Base-by-base conservation (phyloP, 2,113 vertebrate genomes). In the Dunckerocampus dactyliophorus region DNA sequence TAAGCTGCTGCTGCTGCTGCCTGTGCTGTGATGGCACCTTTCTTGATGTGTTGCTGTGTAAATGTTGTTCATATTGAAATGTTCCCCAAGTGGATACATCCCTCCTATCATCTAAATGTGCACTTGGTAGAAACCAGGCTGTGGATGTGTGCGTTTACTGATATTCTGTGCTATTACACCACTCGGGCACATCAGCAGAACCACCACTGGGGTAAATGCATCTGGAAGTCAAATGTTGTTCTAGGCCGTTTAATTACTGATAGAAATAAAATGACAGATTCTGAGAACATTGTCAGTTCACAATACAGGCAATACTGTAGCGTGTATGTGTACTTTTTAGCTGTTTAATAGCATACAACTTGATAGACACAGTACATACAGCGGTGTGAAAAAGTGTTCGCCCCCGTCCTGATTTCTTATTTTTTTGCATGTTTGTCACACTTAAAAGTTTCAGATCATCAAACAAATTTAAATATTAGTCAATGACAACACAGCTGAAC, bases 11-110 rank as follows among this genome's bases (percentile, higher is more conserved):
- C 15, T 24, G 14, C 13, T 11, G 42, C 15, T 22, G 54, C 50
- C 17, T 57, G 21, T 21, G 45, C 52, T 51, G 42, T 24, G 31
- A 22, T 58, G 11, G 1, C 39, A 60, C 42, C 54, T 54, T 37
- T 74, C 46, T 49, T 63, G 24, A 63, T 70, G 68, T 60, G 68
- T 31, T 50, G 51, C 76, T 54, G 59, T 47, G 21, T 24, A 37
- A 55, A 69, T 66, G 59, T 60, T 62, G 54, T 19, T 61, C 19
- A 69, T 58, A 50, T 64, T 69, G 21, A 68, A 67, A 75, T 51
- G 16, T 58, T 46, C 49, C 43, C 39, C 64, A 49, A 48, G 52
- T 65, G 59, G 47, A 69, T 37, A 20, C 34, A 43, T 22, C 39
- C 11, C 37, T 24, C 16, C 7, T 31, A 62, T 43, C 42, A 59